Evolutionary conservation across 2,797 vertebrate species (phyloP), one percentile per base, ranked within the genome.

Genomic region (Rhynchotus rufescens): DNA sequence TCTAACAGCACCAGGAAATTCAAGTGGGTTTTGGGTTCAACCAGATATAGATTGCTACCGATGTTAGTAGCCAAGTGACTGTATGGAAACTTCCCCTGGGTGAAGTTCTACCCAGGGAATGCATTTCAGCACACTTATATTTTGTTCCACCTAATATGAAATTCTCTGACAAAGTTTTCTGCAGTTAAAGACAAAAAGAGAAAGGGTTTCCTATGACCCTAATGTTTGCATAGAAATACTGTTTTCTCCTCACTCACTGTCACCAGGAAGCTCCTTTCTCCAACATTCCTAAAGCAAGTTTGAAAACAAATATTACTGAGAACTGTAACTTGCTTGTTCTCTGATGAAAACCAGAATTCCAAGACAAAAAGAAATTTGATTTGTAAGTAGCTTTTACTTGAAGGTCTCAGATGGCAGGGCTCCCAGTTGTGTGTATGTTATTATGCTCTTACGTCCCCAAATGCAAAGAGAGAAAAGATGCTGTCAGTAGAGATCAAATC

Each of bases 21-120:
- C 7, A 5, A 19, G 11, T 12, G 20, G 25, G 8, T 47, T 52
- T 26, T 30, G 10, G 34, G 30, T 52, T 66, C 60, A 26, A 30
- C 36, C 23, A 12, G 54, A 28, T 20, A 32, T 1, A 0, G 72
- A 32, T 11, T 19, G 23, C 38, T 66, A 36, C 26, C 4, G 44
- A 71, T 13, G 34, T 36, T 20, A 7, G 8, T 38, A 30, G 14
- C 9, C 21, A 2, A 3, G 25, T 6, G 7, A 32, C 38, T 2
- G 1, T 15, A 15, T 19, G 40, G 40, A 60, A 80, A 38, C 6
- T 45, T 30, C 13, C 26, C 10, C 1, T 21, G 30, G 0, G 0
- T 19, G 12, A 80, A 57, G 47, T 32, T 60, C n/a, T 32, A 73
- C 10, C 10, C 32, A 45, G 47, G 15, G 72, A 51, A 80, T 3